phyloP scores from a whole-genome alignment of 2,113 vertebrate genomes.

The Steatornis caripensis region DNA sequence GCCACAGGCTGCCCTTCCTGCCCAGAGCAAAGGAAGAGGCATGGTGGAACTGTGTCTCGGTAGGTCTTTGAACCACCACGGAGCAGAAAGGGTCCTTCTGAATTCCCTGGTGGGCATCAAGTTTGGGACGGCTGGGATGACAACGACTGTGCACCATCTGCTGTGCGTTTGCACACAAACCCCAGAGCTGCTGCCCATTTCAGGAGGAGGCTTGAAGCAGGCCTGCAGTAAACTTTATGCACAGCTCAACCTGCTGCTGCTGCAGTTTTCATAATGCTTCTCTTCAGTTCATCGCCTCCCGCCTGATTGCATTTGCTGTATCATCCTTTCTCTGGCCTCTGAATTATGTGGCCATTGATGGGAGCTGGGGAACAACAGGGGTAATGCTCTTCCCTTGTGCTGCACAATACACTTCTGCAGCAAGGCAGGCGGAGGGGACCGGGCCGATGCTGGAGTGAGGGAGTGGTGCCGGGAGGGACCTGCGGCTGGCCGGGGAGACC shows the following conservation, averaged over 20 bases:
- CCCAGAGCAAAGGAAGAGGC: background rate
- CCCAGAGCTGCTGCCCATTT: background rate
- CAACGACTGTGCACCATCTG: too few relatives aligned
- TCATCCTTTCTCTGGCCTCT: background rate
- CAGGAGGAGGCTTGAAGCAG: background rate
- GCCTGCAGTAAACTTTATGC: background rate
- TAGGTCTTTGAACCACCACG: background rate
- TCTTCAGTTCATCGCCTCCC: background rate
- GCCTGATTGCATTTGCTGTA: fast-evolving
- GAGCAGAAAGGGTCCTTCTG: background rate
- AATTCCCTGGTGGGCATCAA: background rate
- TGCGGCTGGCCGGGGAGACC: fast-evolving
- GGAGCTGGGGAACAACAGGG: background rate
- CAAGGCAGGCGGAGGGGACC: background rate
- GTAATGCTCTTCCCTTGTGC: background rate
- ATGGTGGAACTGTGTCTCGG: background rate
- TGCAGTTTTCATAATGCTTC: background rate
- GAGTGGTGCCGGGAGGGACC: background rate
- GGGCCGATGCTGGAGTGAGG: fast-evolving
- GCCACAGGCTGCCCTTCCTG: background rate
- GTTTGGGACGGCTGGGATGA: background rate
- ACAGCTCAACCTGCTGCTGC: background rate
- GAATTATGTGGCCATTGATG: background rate
- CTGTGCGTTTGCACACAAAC: background rate
- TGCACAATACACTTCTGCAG: background rate